A percentile compares a stretch with the other conserved stretches of the same genome.
Conservation (phyloP, 2,113 vertebrate species). For the Cyanoramphus novaezelandiae region DNA sequence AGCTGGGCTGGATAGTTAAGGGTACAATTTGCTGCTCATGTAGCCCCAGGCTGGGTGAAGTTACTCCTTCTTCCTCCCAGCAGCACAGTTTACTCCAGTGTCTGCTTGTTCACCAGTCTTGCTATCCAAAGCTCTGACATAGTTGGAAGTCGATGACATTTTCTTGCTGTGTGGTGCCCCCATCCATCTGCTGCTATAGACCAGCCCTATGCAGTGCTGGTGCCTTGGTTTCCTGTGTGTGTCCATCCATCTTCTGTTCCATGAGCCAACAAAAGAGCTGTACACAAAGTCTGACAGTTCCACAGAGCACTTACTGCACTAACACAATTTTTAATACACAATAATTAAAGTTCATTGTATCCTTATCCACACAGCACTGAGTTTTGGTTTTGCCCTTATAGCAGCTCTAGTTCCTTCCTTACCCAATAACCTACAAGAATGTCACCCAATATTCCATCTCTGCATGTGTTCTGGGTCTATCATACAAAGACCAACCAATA, state of each 20-base stretch:
- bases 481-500: neutral
- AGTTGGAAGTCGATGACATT: neutral
- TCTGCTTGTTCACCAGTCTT: neutral
- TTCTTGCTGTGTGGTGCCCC: neutral
- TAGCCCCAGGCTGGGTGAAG: fast-evolving
- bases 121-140: neutral
- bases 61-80: neutral
- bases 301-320: neutral
- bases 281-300: neutral
- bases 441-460: neutral
- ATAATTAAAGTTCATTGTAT: neutral
- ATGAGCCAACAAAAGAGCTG: neutral
- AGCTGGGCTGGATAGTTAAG: neutral
- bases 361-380: neutral
- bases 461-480: neutral
- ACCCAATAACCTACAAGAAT: neutral
- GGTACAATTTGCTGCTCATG: neutral
- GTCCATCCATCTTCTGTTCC: neutral
- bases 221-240: neutral
- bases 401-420: neutral
- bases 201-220: neutral
- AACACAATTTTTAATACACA: neutral
- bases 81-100: neutral
- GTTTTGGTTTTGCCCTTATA: neutral
- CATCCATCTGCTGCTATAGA: neutral